Percentiles rank a stretch among this genome's conserved stretches.
Evolutionary conservation across 2,113 vertebrate species (phyloP).

Genomic region (Austrofundulus limnaeus): DNA sequence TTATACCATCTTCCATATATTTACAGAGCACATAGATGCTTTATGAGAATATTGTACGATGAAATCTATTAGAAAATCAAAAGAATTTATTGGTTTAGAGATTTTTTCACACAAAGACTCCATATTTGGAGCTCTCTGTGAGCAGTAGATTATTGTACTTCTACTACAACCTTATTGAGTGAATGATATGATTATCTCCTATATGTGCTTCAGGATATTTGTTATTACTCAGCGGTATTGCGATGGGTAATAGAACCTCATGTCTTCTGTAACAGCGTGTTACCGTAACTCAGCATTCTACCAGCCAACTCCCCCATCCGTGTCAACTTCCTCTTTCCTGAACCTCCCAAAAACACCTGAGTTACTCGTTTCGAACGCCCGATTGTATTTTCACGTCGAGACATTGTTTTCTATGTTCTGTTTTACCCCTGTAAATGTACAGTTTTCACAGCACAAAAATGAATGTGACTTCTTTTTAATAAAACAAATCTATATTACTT

Average conservation of each 20-base stretch:
- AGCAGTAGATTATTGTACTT: conserved; percentile 83
- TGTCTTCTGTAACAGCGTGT: conserved; percentile 82
- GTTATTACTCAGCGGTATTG: conserved; percentile 64
- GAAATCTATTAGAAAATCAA: conserved; percentile 79
- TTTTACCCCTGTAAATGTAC: conserved; percentile 80
- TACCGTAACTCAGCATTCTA: conserved; percentile 76
- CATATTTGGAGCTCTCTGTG: conserved; percentile 81
- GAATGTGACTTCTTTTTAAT: conserved; percentile 92
- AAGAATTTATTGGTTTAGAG: conserved; percentile 82
- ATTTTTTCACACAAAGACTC: conserved; percentile 82
- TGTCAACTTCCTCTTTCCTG: conserved; percentile 39
- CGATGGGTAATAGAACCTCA: conserved; percentile 74
- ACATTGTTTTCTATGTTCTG: conserved; percentile 63
- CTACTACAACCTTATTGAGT: conserved; percentile 76
- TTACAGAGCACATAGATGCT: conserved; percentile 75
- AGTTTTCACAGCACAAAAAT: conserved; percentile 92
- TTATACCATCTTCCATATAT: conserved; percentile 78
- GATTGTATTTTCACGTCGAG: conserved; percentile 65
- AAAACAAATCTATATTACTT: conserved; percentile 78
- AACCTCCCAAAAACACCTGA: conserved; percentile 36
- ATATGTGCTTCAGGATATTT: conserved; percentile 83
- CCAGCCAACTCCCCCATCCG: conserved; percentile 56
- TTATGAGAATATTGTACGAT: conserved; percentile 74
- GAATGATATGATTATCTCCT: conserved; percentile 84
- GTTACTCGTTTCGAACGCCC: conserved; percentile 54